These are phyloP conservation scores for Geotrupes spiniger DNA, from an alignment of 2,888 invertebrate genomes.

Conservation along the genomic window DNA sequence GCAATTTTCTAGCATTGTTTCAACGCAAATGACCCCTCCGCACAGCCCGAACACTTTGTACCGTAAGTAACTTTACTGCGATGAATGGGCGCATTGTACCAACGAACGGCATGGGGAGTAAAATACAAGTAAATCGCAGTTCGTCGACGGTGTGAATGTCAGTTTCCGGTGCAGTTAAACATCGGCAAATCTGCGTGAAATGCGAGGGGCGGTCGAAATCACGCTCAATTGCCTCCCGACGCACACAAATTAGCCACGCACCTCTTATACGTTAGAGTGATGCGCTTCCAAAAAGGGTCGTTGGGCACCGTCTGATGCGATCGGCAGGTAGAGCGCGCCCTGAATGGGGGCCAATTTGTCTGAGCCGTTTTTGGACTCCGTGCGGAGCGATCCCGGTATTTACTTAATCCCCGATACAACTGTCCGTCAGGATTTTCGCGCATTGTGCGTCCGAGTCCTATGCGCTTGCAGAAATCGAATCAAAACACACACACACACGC, in stretches of 20 bases:
- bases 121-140: too few relatives aligned
- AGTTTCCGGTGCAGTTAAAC: slow-evolving; percentile 38
- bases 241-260: slow-evolving; percentile 26
- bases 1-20: too few relatives aligned
- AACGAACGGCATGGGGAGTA: too few relatives aligned
- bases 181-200: slow-evolving; percentile 50
- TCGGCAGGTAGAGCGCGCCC: slow-evolving; percentile 36
- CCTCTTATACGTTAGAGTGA: slow-evolving; percentile 9
- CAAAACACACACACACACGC: too few relatives aligned
- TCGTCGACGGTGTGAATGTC: background rate
- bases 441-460: slow-evolving; percentile 17
- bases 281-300: slow-evolving; percentile 2
- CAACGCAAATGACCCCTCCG: too few relatives aligned
- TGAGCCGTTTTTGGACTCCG: slow-evolving; percentile 32
- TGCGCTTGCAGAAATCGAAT: too few relatives aligned
- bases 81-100: too few relatives aligned
- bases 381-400: slow-evolving; percentile 32
- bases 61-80: too few relatives aligned
- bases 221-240: slow-evolving; percentile 48
- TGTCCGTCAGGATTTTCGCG: slow-evolving; percentile 34
- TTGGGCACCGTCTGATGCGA: slow-evolving; percentile 12
- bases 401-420: slow-evolving; percentile 32
- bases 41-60: too few relatives aligned
- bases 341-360: slow-evolving; percentile 46
- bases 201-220: slow-evolving; percentile 45